phyloP scores from a whole-genome alignment of 2,113 vertebrate genomes.

The Aegithalos caudatus region DNA sequence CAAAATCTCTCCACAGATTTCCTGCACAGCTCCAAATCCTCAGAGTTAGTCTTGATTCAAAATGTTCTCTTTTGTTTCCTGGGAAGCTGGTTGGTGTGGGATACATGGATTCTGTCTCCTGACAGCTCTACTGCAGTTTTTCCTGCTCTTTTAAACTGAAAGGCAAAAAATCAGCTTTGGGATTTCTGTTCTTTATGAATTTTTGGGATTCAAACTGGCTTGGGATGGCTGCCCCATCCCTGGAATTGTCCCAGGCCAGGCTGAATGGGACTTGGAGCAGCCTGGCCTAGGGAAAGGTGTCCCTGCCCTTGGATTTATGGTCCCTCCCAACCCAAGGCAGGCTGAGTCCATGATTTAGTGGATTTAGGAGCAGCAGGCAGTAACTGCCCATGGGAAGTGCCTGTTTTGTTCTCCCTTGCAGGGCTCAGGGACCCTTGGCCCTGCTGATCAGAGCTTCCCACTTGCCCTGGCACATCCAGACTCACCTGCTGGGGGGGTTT shows the following conservation, averaged over 20 bases:
- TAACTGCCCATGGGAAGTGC: neutral
- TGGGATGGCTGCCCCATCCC: neutral
- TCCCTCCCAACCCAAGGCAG: neutral
- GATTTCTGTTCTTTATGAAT: neutral
- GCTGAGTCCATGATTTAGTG: neutral
- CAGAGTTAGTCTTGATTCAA: neutral
- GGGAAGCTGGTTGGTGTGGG: neutral
- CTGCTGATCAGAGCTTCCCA: neutral
- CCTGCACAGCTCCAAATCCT: neutral
- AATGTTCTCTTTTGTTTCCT: neutral
- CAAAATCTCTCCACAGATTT: neutral
- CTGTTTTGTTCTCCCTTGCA: too few relatives aligned
- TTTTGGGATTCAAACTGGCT: neutral
- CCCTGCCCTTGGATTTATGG: neutral
- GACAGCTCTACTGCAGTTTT: neutral
- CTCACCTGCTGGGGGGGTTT: neutral
- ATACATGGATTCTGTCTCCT: neutral
- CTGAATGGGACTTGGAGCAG: neutral
- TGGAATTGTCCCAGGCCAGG: neutral
- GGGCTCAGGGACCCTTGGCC: neutral
- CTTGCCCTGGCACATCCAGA: neutral
- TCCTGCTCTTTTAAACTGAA: neutral
- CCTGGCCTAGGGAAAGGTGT: neutral
- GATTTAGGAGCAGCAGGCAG: neutral
- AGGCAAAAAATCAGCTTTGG: neutral